phyloP scores from a whole-genome alignment of 1,140 invertebrate genomes.

The Zaprionus ornatus region DNA sequence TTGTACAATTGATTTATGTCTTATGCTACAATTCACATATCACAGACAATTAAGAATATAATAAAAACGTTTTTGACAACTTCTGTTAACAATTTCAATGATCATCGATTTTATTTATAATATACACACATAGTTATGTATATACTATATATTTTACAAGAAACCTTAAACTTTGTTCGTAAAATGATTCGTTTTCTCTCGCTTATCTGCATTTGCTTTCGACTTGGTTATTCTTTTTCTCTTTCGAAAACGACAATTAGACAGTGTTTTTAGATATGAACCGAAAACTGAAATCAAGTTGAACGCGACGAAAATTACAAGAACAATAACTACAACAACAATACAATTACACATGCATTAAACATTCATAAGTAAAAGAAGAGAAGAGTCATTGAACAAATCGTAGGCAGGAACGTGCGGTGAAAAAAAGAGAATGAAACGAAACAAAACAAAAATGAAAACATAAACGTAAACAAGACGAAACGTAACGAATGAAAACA shows the following conservation, averaged over 20 bases:
- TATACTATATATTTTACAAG: neutral
- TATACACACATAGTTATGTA: neutral
- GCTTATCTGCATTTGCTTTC: constrained; percentile 31
- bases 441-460: constrained; percentile 38
- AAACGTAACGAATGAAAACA: constrained; percentile 4
- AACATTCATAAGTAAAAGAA: constrained; percentile 50
- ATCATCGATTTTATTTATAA: constrained; percentile 20
- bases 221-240: constrained; percentile 16
- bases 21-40: constrained; percentile 58
- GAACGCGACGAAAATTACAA: constrained; percentile 57
- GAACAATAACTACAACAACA: constrained; percentile 47
- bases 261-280: constrained; percentile 51
- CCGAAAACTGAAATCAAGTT: constrained; percentile 37
- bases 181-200: constrained; percentile 10
- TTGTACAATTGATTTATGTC: constrained; percentile 61
- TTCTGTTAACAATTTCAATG: constrained; percentile 55
- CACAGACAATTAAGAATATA: constrained; percentile 52
- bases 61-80: constrained; percentile 66
- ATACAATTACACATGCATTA: constrained; percentile 61
- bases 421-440: constrained; percentile 62
- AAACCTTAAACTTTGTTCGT: neutral
- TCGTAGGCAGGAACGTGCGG: constrained; percentile 84
- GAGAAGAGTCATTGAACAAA: constrained; percentile 81
- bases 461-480: constrained; percentile 15
- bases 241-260: constrained; percentile 26